Conservation (phyloP, 2,888 invertebrate species). For the Sclerodermus sp. region DNA sequence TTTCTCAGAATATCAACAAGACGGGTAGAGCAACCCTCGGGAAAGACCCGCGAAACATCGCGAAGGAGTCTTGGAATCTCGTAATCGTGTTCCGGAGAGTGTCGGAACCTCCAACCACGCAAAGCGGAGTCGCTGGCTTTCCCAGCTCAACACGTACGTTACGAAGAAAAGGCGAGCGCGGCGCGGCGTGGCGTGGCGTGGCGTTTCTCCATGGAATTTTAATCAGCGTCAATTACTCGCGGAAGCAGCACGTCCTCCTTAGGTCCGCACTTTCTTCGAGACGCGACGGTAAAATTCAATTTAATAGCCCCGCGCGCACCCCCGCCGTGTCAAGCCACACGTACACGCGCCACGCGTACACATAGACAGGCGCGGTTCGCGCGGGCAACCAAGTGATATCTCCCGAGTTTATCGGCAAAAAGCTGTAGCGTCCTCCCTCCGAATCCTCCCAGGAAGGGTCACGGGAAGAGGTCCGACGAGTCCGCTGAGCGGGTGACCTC, state of each 20-base stretch:
- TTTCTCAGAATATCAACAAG: not conserved
- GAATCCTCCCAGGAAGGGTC: no score
- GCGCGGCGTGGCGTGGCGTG: constrained; percentile 8
- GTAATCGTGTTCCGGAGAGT: no score
- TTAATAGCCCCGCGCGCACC: constrained; percentile 15
- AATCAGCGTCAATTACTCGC: constrained; percentile 46
- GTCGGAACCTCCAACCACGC: not conserved
- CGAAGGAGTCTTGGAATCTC: no score
- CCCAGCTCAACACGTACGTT: constrained; percentile 29
- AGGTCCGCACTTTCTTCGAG: constrained; percentile 28
- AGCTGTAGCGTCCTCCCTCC: no score
- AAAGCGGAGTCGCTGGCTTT: constrained; percentile 12
- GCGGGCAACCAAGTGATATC: no score
- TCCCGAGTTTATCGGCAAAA: no score
- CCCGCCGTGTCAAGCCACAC: not conserved
- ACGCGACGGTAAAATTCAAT: constrained; percentile 39
- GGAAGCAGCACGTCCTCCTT: constrained; percentile 34
- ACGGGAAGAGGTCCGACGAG: no score
- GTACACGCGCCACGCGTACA: no score
- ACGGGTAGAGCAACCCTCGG: no score
- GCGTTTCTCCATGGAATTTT: constrained; percentile 37
- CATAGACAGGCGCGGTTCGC: no score
- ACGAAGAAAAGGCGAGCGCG: constrained; percentile 17
- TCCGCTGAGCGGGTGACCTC: not conserved
- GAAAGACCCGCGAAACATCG: no score